These are phyloP conservation scores for Nasonia giraulti DNA, from an alignment of 1,140 invertebrate genomes.

Conservation along the genomic window DNA sequence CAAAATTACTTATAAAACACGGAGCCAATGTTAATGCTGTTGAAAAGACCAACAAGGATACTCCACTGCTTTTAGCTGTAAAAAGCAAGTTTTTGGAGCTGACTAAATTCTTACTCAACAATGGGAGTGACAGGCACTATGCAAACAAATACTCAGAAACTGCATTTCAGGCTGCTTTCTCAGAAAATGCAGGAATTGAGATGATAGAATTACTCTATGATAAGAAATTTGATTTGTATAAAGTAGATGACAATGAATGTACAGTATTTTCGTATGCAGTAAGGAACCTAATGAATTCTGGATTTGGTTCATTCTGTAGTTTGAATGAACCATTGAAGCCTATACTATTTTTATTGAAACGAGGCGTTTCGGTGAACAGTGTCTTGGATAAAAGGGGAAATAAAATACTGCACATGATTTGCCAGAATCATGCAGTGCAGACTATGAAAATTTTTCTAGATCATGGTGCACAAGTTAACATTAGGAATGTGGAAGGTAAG, in stretches of 20 bases:
- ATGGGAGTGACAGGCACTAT: background rate
- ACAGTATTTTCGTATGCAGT: conserved; percentile 26
- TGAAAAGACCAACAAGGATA: conserved; percentile 2
- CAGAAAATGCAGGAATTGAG: background rate
- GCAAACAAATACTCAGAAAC: background rate
- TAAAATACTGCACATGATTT: conserved; percentile 18
- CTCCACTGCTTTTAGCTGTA: conserved; percentile 16
- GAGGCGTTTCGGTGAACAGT: background rate
- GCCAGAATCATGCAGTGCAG: conserved; percentile 24
- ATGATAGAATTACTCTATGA: conserved; percentile 15
- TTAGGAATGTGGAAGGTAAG: conserved; percentile 1
- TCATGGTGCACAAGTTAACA: conserved; percentile 11
- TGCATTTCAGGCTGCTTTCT: conserved; percentile 20
- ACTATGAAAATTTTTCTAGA: conserved; percentile 17
- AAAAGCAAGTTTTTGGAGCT: conserved; percentile 7
- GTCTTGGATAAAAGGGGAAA: background rate
- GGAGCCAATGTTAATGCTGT: conserved; percentile 5
- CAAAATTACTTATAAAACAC: conserved; percentile 9
- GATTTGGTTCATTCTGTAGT: background rate
- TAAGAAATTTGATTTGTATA: conserved; percentile 4
- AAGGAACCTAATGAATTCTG: conserved; percentile 12
- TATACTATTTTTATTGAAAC: conserved; percentile 16
- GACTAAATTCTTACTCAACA: conserved; percentile 5
- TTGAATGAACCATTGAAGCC: conserved; percentile 2
- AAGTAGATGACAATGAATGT: background rate